Base-by-base conservation (phyloP, 2,797 vertebrate genomes). In the Poeciliopsis gracilis region DNA sequence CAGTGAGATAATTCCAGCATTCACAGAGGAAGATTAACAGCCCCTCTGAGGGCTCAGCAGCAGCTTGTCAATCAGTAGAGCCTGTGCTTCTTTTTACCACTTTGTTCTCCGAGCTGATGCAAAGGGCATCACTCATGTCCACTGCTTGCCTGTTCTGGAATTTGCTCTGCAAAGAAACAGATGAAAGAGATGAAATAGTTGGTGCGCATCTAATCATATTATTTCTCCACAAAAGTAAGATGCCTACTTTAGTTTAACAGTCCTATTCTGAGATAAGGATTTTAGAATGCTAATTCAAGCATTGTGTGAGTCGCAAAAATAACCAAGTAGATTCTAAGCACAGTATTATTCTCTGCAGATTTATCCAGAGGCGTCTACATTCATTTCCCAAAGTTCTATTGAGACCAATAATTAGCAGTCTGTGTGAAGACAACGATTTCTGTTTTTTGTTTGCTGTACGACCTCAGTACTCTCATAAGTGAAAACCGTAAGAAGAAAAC, bases 41-140 rank as follows among this genome's bases (percentile, higher is more conserved):
- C 78, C 79, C 55, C 81, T 53, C 79, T 45, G 78, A 83, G 78
- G 80, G 72, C 63, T 82, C 23, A 20, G 30, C 61, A 77, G 2
- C 8, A 30, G 25, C 80, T 46, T 78, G 91, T 94, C 89, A 92
- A 81, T 92, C 89, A 88, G 77, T 66, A 7, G 51, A 72, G 77
- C 85, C 85, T 28, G 80, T 72, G 80, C 82, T 84, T 67, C 75
- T 83, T 81, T 77, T 77, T 79, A 75, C 16, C 55, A 66, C 90
- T 90, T 91, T 90, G 88, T 91, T 88, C 89, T 88, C 28, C 30
- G 63, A 82, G 85, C 86, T 82, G 83, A 87, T 81, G 86, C 88
- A 80, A 86, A 90, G 87, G 81, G 57, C 87, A 81, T 77, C 76
- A 30, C 55, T 82, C 78, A 5, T 83, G 86, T 88, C 88, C 84